Base-by-base conservation (phyloP, 2,888 invertebrate genomes). In the Iselma pallidipennis region DNA sequence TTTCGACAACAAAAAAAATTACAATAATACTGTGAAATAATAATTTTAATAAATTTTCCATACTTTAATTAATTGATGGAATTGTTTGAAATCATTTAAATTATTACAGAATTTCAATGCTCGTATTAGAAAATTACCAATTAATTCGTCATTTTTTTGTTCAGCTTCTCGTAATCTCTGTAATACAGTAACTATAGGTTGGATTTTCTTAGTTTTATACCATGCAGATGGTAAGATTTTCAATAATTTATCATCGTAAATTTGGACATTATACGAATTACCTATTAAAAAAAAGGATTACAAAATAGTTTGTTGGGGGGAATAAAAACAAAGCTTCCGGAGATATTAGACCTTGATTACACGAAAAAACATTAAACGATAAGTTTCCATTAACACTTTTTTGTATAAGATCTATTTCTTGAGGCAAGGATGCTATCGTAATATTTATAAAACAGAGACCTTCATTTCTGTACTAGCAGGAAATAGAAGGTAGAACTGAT, bases 41-140 rank as follows among this genome's bases (percentile, higher is more conserved):
- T 1, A 6, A n/a, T n/a, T n/a, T 31, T 3, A n/a, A n/a, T n/a
- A 31, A n/a, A 31, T 29, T 29, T 4, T 6, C 9, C 50, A n/a
- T 66, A 85, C 86, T 74, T 82, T 80, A 4, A 86, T 61, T 50
- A 87, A 72, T 31, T 79, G 79, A 2, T 80, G 59, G 26, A 86
- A 70, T 33, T 84, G 78, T 0, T 71, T 63, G 1, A 83, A 62
- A 71, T 85, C 84, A 7, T 78, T 77, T 6, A 80, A 81, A 1
- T 81, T 71, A 54, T 82, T 83, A 60, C 82, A 84, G 49, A 82
- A 78, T 2, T 79, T 78, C 63, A 86, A 80, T 63, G 86, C 81
- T 4, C 80, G 77, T 54, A 85, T 79, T 2, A 89, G 72, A 65
- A 88, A 85, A 55, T 84, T 78, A 0, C 88, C 88, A 0, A 85